phyloP scores from a whole-genome alignment of 2,888 invertebrate genomes.

The Tetragonula carbonaria region DNA sequence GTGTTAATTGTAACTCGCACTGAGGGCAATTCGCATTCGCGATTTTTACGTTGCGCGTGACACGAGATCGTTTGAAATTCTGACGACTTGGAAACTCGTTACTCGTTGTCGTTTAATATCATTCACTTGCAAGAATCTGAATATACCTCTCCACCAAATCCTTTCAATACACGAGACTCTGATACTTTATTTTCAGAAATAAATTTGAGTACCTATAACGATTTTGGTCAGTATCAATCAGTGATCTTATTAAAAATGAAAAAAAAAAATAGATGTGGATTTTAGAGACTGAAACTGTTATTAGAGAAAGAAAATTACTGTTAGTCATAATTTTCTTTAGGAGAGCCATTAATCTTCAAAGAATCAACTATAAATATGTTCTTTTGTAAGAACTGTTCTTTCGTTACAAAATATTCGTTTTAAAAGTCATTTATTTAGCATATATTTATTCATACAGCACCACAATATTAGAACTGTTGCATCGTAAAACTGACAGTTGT shows the following conservation, averaged over 20 bases:
- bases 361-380: not conserved
- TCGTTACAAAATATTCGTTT: not conserved
- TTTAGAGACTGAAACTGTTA: no score
- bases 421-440: not conserved
- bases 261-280: no score
- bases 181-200: not conserved
- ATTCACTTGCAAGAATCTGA: not conserved
- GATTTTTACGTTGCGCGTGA: not conserved
- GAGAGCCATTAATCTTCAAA: not conserved
- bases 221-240: no score
- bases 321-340: no score
- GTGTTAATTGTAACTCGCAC: slow-evolving; percentile 2
- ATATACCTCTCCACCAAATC: not conserved
- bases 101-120: not conserved
- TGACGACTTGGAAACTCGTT: no score
- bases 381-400: not conserved
- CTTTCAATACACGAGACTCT: no score
- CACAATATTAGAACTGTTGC: no score
- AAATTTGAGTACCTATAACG: rapidly evolving
- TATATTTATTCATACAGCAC: no score
- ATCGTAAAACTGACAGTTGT: slow-evolving; percentile 21
- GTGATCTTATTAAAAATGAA: not conserved
- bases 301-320: no score
- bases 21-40: not conserved
- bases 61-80: not conserved